Evolutionary conservation across 2,113 vertebrate genomes (phyloP).

Genomic region (Climacteris rufus): DNA sequence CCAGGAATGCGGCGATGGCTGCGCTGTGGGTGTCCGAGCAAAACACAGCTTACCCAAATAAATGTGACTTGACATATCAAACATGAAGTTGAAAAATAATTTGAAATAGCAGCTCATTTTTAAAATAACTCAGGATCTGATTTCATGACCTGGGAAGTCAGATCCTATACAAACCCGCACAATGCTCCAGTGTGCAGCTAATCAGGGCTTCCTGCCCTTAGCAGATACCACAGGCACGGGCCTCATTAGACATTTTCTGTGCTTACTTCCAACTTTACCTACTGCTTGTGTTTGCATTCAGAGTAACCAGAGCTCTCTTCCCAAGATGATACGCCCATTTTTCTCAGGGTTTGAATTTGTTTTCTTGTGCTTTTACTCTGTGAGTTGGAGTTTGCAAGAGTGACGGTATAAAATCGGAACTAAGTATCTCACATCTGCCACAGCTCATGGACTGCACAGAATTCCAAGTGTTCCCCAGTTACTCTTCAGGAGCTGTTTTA

Average conservation of each 20-base stretch:
- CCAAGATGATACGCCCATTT: neutral
- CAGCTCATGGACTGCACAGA: neutral
- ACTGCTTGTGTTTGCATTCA: neutral
- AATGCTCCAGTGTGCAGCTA: constrained; percentile 57
- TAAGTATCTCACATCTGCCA: neutral
- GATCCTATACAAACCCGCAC: constrained; percentile 16
- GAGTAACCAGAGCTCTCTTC: neutral
- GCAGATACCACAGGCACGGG: neutral
- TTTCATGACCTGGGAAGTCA: constrained; percentile 44
- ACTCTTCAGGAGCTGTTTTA: neutral
- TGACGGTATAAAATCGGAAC: neutral
- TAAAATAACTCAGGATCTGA: constrained; percentile 59
- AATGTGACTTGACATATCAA: constrained; percentile 22
- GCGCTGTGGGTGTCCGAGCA: neutral
- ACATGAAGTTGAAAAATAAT: constrained; percentile 4
- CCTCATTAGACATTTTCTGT: neutral
- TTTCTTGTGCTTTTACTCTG: neutral
- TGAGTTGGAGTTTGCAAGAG: neutral
- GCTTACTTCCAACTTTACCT: neutral
- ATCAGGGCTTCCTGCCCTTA: constrained; percentile 34
- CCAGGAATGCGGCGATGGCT: neutral
- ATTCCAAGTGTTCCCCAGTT: neutral
- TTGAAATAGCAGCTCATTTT: constrained; percentile 45
- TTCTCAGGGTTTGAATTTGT: neutral
- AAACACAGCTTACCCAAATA: neutral